Base-by-base conservation (phyloP, 2,113 vertebrate species). In the Rattus rattus region DNA sequence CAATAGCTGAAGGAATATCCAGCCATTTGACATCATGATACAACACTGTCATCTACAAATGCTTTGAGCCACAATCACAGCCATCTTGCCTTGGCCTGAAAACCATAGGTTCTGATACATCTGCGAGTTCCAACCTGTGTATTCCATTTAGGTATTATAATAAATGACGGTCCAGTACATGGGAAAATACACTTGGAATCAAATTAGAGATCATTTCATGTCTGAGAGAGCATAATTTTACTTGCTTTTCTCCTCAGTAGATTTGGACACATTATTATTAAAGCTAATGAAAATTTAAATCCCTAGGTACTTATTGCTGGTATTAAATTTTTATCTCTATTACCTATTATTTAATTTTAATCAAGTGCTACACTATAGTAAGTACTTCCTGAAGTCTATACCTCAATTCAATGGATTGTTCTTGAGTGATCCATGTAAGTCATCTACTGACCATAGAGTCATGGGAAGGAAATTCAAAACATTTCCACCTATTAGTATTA, bases 241-340 rank as follows among this genome's bases (percentile, higher is more conserved):
- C 96, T 91, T 94, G 84, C 63, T 91, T 97, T 94, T 56, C n/a
- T 94, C 91, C 16, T 56, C 43, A 77, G 33, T 92, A 96, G 93
- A 95, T 81, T 52, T 86, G 70, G 84, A 33, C 33, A 88, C 65
- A 94, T 95, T 94, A 94, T 97, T 97, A 96, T 96, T 95, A 96
- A 97, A 94, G 73, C 61, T 96, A 93, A 97, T 97, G 86, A 97
- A 95, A 98, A 90, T 95, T 97, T 97, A 94, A 96, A 63, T 84
- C 65, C 92, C 36, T 89, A 65, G 76, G 93, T 87, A 97, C 91
- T 94, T 97, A 97, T 28, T 91, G 67, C 91, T 95, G 43, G 86
- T 81, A 72, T 96, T 96, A 93, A 89, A 88, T 47, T 97, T 96
- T 96, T 90, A 93, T 93, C 75, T 77, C 73, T 96, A 76, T 90